These are phyloP conservation scores for Spodoptera littoralis DNA, from an alignment of 2,888 invertebrate species.

Conservation along the genomic window DNA sequence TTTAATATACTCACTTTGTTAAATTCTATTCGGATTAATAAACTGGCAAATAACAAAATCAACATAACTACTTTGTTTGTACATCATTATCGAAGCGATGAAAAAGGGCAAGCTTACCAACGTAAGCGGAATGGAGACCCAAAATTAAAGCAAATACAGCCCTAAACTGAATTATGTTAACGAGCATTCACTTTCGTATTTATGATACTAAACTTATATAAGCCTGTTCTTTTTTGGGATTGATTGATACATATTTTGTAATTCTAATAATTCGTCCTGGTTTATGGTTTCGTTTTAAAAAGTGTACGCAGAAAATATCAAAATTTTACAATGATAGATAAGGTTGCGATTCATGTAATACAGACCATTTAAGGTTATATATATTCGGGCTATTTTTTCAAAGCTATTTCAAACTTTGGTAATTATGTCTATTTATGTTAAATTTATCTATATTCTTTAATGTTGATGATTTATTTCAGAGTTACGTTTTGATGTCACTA, in stretches of 20 bases:
- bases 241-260: too few species aligned
- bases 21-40: background rate
- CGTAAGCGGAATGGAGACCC: conserved; percentile 8
- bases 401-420: too few species aligned
- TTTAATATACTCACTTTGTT: too few species aligned
- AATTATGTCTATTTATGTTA: too few species aligned
- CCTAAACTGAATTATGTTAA: conserved; percentile 21
- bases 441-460: too few species aligned
- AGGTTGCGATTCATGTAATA: too few species aligned
- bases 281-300: too few species aligned
- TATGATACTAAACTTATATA: background rate
- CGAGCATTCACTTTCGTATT: background rate
- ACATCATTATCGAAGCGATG: conserved; percentile 8
- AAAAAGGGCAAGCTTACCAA: conserved; percentile 10
- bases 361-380: too few species aligned
- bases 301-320: too few species aligned
- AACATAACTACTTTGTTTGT: conserved; percentile 8
- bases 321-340: too few species aligned
- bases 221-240: background rate
- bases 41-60: conserved; percentile 3
- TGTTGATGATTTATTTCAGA: conserved; percentile 65
- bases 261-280: too few species aligned
- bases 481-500: conserved; percentile 83
- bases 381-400: too few species aligned
- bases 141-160: conserved; percentile 19